Evolutionary conservation across 2,888 invertebrate species (phyloP), one percentile per base, ranked within the genome.

Genomic region (Poecilobothrus nobilitatus): DNA sequence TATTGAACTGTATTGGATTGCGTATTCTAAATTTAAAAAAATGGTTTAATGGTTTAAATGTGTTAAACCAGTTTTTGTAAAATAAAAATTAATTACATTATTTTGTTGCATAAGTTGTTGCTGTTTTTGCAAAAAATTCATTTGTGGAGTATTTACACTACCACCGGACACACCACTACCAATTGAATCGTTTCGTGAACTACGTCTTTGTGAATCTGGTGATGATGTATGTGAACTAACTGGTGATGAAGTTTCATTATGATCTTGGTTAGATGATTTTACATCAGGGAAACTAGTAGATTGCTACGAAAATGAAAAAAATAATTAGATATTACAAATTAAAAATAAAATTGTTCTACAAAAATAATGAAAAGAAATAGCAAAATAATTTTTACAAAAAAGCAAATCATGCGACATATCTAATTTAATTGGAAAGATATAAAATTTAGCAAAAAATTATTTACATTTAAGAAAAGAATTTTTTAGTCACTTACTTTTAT

Each of bases 201-300:
- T 78, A 63, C 82, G 81, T 68, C 81, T 77, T 74, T 82, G 82
- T 67, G 83, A 82, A 73, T 86, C 85, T 18, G 86, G 83, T 75
- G 86, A 84, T 71, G 86, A 82, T 69, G 85, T 83, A 75, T 85
- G 78, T 73, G 86, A 86, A 65, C 85, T 85, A 68, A 85, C 83
- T 2, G 82, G 80, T 34, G 86, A 85, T 41, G 86, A 84, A 75
- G 84, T 81, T 69, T 81, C 81, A 74, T 78, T 81, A 71, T 77
- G 71, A 68, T 73, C 71, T 72, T 76, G 77, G 73, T 79, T 80
- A 71, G 74, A 75, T 37, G 78, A 74, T 74, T 81, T 81, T 67
- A 80, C 78, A 72, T 81, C 80, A 44, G 81, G 79, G 33, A 79
- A 81, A 71, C 80, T 82, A 72, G 75, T 81, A 44, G 81, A 79